A percentile compares a stretch with the other conserved stretches of the same genome.
Evolutionary conservation across 1,140 invertebrate genomes (phyloP).

Genomic region (Pseudomyrmex flavicornis): DNA sequence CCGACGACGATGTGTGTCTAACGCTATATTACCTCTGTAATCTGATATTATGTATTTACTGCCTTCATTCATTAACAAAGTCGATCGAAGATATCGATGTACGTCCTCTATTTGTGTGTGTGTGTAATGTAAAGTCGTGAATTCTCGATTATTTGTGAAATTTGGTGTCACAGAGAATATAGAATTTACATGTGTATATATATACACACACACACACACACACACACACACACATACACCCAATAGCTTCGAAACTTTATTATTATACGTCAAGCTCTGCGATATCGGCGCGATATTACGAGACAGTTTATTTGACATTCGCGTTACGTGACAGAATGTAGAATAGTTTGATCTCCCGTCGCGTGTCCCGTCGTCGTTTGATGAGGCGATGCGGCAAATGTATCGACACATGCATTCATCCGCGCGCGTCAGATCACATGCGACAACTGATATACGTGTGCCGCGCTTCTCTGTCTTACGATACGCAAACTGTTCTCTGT

Average conservation of each 20-base stretch:
- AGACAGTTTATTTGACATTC: constrained; percentile 34
- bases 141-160: too few relatives aligned
- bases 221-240: too few relatives aligned
- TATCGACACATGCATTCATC: constrained; percentile 44
- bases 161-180: too few relatives aligned
- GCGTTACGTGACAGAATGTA: constrained; percentile 20
- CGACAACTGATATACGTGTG: constrained; percentile 30
- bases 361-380: not conserved
- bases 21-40: too few relatives aligned
- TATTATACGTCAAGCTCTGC: constrained; percentile 8
- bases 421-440: constrained; percentile 33
- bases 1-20: too few relatives aligned
- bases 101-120: too few relatives aligned
- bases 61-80: too few relatives aligned
- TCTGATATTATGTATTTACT: too few relatives aligned
- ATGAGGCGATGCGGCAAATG: constrained; percentile 22
- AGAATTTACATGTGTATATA: too few relatives aligned
- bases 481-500: not conserved
- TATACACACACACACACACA: not conserved
- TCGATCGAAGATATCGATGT: too few relatives aligned
- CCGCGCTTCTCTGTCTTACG: constrained; percentile 3
- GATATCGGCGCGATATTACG: constrained; percentile 3
- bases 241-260: not conserved
- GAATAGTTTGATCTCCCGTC: constrained; percentile 30
- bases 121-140: too few relatives aligned